These are phyloP conservation scores for Spermophilus dauricus DNA, from an alignment of 2,113 vertebrate genomes.

Conservation along the genomic window DNA sequence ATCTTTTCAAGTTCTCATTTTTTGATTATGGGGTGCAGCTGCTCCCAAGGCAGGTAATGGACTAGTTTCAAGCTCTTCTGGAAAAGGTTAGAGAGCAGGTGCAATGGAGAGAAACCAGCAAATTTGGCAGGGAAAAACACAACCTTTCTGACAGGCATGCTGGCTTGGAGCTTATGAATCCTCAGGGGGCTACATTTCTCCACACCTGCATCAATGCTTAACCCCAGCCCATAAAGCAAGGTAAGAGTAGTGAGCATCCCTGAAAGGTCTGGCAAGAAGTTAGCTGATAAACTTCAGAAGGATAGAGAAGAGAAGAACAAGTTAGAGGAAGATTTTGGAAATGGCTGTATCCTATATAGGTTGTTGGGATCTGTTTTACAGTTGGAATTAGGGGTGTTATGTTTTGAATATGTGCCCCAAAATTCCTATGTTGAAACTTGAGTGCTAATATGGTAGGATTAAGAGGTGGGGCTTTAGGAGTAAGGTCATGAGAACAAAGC, in stretches of 20 bases:
- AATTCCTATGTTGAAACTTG: not conserved
- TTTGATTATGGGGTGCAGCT: not conserved
- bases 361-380: not conserved
- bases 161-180: not conserved
- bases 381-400: not conserved
- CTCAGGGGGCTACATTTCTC: not conserved
- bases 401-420: not conserved
- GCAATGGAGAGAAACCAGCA: conserved; percentile 1
- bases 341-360: not conserved
- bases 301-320: not conserved
- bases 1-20: not conserved
- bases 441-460: not conserved
- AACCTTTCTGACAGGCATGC: not conserved
- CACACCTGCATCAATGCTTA: not conserved
- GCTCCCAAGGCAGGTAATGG: not conserved
- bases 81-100: conserved; percentile 41
- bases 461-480: not conserved
- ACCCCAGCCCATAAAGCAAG: not conserved
- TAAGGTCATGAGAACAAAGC: not conserved
- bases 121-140: conserved; percentile 20
- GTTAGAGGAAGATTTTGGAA: not conserved
- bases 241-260: not conserved
- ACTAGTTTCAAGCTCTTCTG: not conserved
- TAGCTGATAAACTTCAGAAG: not conserved
- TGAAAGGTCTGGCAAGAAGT: not conserved